Conservation (phyloP, 2,113 vertebrate species). For the Corythornis cristatus region DNA sequence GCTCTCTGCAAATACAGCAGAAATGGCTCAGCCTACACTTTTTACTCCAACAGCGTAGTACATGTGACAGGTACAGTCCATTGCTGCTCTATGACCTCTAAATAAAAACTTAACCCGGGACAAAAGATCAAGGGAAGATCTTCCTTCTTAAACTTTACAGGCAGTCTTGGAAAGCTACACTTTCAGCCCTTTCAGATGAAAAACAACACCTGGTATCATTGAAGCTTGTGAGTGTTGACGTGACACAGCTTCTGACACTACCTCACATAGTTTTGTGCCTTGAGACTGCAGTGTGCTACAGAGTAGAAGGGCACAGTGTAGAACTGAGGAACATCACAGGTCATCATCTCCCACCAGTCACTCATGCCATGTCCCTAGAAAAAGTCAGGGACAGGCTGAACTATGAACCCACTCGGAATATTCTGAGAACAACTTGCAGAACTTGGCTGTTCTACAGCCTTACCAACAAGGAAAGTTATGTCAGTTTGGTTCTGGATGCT, state of each 20-base stretch:
- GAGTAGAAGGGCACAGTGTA: neutral
- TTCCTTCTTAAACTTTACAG: neutral
- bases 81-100: too few relatives aligned
- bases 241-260: neutral
- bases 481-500: neutral
- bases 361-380: neutral
- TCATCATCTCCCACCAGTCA: neutral
- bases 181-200: neutral
- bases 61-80: too few relatives aligned
- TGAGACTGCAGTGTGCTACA: neutral
- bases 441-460: neutral
- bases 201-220: neutral
- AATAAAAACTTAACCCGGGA: too few relatives aligned
- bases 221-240: neutral
- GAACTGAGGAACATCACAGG: neutral
- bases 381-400: neutral
- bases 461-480: neutral
- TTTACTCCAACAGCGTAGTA: too few relatives aligned
- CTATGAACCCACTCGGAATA: neutral
- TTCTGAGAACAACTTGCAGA: neutral
- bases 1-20: too few relatives aligned
- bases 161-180: neutral
- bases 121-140: too few relatives aligned
- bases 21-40: too few relatives aligned
- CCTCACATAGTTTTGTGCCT: neutral